Conservation (phyloP, 2,797 vertebrate species). For the Margarornis squamiger region DNA sequence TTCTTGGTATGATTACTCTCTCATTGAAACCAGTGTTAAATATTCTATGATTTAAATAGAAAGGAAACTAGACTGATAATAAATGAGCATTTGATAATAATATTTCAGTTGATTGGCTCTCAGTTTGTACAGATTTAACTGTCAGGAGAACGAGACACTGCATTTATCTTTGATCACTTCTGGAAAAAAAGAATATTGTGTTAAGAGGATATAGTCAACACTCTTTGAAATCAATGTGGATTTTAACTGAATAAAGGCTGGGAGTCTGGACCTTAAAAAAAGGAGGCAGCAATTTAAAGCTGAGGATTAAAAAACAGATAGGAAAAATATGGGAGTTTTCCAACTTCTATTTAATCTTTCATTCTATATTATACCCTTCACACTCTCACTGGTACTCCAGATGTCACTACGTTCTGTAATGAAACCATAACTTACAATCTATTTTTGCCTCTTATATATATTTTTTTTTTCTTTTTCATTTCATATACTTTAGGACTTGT, state of each 20-base stretch:
- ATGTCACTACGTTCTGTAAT: background rate
- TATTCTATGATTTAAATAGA: background rate
- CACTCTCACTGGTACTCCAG: background rate
- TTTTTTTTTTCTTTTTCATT: rapidly evolving
- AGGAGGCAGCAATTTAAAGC: background rate
- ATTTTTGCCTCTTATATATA: background rate
- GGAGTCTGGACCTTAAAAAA: background rate
- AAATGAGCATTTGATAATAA: background rate
- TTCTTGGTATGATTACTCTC: background rate
- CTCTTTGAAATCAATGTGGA: background rate
- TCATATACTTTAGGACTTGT: background rate
- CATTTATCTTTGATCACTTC: background rate
- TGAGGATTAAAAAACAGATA: background rate
- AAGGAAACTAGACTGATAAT: background rate
- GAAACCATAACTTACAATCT: background rate
- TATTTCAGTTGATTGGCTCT: background rate
- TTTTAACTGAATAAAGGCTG: background rate
- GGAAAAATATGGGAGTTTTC: background rate
- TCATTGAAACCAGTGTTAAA: background rate
- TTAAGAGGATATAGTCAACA: background rate
- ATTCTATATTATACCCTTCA: background rate
- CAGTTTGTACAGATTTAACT: background rate
- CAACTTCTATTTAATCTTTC: background rate
- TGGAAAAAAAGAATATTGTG: background rate
- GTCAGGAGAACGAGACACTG: rapidly evolving